Conservation (phyloP, 2,797 vertebrate genomes). For the Lacerta viridis region DNA sequence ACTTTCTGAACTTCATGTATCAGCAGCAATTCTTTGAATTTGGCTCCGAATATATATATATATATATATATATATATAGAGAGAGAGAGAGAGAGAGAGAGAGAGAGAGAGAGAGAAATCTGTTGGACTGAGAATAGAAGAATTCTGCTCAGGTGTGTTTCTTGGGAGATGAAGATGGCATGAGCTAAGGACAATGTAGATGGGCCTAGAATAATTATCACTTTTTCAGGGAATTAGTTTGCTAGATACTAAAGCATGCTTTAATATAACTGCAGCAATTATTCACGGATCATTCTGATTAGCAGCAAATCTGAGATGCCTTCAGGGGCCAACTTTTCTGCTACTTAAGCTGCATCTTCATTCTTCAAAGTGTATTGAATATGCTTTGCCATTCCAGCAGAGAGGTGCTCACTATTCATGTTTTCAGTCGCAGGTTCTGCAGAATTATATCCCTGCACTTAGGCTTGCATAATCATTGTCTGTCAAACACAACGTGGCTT, state of each 20-base stretch:
- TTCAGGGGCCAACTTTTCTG: conserved; percentile 9
- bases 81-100: too few species aligned
- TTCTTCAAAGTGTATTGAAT: conserved; percentile 5
- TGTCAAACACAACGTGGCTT: conserved; percentile 16
- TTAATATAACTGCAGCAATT: conserved; percentile 30
- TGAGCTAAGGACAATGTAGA: conserved; percentile 47
- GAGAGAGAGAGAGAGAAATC: background rate
- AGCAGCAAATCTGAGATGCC: conserved; percentile 47
- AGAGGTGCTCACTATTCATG: conserved; percentile 27
- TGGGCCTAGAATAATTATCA: conserved; percentile 50
- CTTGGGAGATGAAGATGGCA: conserved; percentile 37
- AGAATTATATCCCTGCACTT: background rate
- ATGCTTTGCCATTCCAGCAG: conserved; percentile 19
- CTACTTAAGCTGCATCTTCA: background rate
- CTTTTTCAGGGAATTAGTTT: conserved; percentile 33
- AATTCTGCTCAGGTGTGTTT: background rate
- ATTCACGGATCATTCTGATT: conserved; percentile 34
- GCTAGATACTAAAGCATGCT: conserved; percentile 40
- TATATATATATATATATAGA: too few species aligned
- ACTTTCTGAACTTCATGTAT: background rate
- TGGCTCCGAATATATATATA: background rate
- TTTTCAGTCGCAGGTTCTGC: conserved; percentile 30
- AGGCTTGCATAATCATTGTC: conserved; percentile 14
- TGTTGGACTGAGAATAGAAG: background rate
- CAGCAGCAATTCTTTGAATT: background rate